phyloP scores from a whole-genome alignment of 2,888 invertebrate species.

The Dicyrtomina minuta region DNA sequence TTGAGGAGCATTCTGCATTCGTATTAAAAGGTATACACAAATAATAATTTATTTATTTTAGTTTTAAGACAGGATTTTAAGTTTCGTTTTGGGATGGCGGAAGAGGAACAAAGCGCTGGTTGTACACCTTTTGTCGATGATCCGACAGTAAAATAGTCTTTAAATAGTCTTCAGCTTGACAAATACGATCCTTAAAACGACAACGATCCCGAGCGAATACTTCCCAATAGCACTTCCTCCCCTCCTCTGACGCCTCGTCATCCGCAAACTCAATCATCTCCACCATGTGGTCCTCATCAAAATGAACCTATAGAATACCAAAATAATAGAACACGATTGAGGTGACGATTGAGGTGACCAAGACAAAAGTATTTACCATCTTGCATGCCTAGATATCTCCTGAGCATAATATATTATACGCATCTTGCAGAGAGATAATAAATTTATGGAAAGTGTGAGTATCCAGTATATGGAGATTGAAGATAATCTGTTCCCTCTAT shows the following conservation, averaged over 20 bases:
- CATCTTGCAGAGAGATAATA: too few species aligned
- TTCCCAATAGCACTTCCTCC: constrained; percentile 50
- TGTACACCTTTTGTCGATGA: constrained; percentile 45
- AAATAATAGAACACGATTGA: not conserved
- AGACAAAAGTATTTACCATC: too few species aligned
- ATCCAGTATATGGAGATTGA: too few species aligned
- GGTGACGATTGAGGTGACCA: too few species aligned
- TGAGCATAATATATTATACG: too few species aligned
- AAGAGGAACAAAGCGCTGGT: constrained; percentile 9
- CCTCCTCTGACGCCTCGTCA: constrained; percentile 42
- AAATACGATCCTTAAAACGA: constrained; percentile 50
- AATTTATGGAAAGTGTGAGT: too few species aligned
- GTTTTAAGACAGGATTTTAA: too few species aligned
- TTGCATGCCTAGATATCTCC: too few species aligned
- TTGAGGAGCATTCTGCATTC: too few species aligned
- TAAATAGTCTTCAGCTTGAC: constrained; percentile 41
- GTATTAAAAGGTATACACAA: not conserved
- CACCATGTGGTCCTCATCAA: constrained; percentile 41
- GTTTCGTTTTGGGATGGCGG: not conserved
- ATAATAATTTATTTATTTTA: too few species aligned
- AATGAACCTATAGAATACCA: constrained; percentile 40
- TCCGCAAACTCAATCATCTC: constrained; percentile 46
- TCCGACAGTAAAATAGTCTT: constrained; percentile 40
- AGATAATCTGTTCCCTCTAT: too few species aligned
- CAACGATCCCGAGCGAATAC: constrained; percentile 47